phyloP scores from a whole-genome alignment of 2,888 invertebrate species.

The Hydriomena furcata region DNA sequence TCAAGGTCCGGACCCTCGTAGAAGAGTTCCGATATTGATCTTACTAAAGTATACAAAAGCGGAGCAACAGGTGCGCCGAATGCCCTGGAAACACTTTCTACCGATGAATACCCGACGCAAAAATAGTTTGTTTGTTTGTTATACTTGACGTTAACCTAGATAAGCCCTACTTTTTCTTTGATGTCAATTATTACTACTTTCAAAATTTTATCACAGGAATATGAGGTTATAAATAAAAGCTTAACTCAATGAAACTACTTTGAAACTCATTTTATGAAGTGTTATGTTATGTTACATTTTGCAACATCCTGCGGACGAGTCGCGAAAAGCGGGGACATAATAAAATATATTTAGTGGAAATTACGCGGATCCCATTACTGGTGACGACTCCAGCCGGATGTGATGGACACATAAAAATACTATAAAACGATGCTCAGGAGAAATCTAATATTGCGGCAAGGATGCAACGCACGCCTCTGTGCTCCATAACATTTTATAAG shows the following conservation, averaged over 20 bases:
- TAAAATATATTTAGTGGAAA: slow-evolving; percentile 18
- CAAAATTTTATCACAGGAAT: slow-evolving; percentile 28
- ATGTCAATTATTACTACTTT: slow-evolving; percentile 23
- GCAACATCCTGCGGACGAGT: slow-evolving; percentile 30
- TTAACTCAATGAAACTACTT: slow-evolving; percentile 14
- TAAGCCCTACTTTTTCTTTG: slow-evolving; percentile 21
- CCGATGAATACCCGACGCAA: background rate
- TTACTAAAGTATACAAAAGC: slow-evolving; percentile 14
- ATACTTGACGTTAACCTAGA: slow-evolving; percentile 15
- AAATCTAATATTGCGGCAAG: slow-evolving; percentile 5
- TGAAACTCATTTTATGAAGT: slow-evolving; percentile 19
- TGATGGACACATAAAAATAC: slow-evolving; percentile 7
- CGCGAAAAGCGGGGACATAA: slow-evolving; percentile 20
- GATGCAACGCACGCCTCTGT: background rate
- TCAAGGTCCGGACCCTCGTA: background rate
- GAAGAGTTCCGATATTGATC: slow-evolving; percentile 15
- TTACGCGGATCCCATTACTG: slow-evolving; percentile 17
- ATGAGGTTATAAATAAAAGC: slow-evolving; percentile 22
- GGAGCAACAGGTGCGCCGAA: slow-evolving; percentile 12
- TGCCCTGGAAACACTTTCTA: slow-evolving; percentile 12
- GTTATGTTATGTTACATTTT: slow-evolving; percentile 20
- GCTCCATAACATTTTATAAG: background rate
- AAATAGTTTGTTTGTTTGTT: slow-evolving; percentile 7
- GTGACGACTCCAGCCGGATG: slow-evolving; percentile 4
- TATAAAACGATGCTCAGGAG: slow-evolving; percentile 9